Conservation (phyloP, 2,797 vertebrate genomes). For the Anableps anableps region DNA sequence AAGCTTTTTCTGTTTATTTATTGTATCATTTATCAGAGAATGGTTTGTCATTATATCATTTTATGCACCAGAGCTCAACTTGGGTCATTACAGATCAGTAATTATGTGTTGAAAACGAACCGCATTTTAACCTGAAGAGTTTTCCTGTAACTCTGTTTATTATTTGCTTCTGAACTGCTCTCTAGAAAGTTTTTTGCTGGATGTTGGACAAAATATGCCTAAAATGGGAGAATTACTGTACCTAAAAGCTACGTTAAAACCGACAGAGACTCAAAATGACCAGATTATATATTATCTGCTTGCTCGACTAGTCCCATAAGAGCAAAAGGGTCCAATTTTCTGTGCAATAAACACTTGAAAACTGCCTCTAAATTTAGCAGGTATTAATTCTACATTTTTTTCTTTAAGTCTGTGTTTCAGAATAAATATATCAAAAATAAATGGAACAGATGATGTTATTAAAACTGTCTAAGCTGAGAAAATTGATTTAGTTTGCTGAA, state of each 20-base stretch:
- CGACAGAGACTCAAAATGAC: background rate
- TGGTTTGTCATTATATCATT: slow-evolving; percentile 22
- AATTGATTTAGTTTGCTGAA: background rate
- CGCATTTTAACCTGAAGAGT: background rate
- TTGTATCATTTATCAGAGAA: background rate
- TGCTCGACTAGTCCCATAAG: background rate
- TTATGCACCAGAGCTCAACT: slow-evolving; percentile 12
- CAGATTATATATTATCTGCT: background rate
- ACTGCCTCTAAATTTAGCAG: background rate
- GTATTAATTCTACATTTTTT: background rate
- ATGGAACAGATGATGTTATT: background rate
- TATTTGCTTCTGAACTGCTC: background rate
- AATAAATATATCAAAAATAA: background rate
- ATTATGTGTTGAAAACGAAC: background rate
- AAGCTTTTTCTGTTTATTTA: slow-evolving; percentile 14
- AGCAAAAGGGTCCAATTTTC: background rate
- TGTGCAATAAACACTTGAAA: background rate
- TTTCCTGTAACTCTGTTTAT: background rate
- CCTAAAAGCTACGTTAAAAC: background rate
- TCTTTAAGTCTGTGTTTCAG: background rate
- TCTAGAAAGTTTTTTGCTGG: background rate
- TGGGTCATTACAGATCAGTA: background rate
- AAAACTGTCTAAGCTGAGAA: background rate
- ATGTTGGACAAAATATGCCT: background rate
- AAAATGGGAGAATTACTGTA: background rate